Conservation (phyloP, 2,888 invertebrate genomes). For the Hipparchia sbordonii region DNA sequence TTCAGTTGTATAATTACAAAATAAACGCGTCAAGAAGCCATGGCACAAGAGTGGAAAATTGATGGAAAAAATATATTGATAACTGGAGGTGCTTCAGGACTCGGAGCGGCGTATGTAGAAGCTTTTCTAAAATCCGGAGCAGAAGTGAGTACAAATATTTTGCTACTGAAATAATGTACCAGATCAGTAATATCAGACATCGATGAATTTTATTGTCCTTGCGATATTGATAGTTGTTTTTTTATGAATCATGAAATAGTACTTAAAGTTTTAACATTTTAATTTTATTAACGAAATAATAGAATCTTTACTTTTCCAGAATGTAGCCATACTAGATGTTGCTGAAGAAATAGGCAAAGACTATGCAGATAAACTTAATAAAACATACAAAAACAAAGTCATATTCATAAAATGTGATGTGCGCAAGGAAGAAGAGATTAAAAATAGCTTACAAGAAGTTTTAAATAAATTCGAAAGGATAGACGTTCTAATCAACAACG, state of each 20-base stretch:
- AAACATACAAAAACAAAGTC: slow-evolving; percentile 45
- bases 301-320: slow-evolving; percentile 37
- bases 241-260: too few species aligned
- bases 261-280: too few species aligned
- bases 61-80: slow-evolving; percentile 53
- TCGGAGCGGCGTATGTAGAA: slow-evolving; percentile 54
- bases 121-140: slow-evolving; percentile 53
- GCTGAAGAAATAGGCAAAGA: slow-evolving; percentile 50
- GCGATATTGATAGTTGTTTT: too few species aligned
- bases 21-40: neutral
- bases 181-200: too few species aligned
- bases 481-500: slow-evolving; percentile 60
- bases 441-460: slow-evolving; percentile 48
- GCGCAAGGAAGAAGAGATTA: slow-evolving; percentile 51
- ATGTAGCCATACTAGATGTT: slow-evolving; percentile 55
- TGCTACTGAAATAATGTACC: neutral
- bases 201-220: too few species aligned
- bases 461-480: slow-evolving; percentile 47
- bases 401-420: slow-evolving; percentile 57
- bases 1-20: neutral
- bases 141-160: slow-evolving; percentile 45
- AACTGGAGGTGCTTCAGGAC: slow-evolving; percentile 58
- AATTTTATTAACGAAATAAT: too few species aligned
- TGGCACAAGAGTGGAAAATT: slow-evolving; percentile 23
- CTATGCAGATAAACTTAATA: slow-evolving; percentile 47